These are phyloP conservation scores for Tinea semifulvella DNA, from an alignment of 2,888 invertebrate species.

Conservation along the genomic window DNA sequence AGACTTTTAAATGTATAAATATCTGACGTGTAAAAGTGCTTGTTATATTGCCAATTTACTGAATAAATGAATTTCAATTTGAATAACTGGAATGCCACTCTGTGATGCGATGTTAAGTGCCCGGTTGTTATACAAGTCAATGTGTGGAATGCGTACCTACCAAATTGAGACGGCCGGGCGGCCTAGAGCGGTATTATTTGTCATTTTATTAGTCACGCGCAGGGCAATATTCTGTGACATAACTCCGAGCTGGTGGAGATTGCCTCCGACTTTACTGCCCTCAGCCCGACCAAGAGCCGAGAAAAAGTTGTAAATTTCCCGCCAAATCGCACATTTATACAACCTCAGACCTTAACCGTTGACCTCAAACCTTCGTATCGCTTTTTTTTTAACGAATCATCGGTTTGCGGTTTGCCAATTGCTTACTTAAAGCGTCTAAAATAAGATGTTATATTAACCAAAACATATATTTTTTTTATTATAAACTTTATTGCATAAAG, in stretches of 20 bases:
- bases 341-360: conserved; percentile 31
- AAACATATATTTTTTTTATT: no score
- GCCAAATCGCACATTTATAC: conserved; percentile 58
- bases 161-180: conserved; percentile 32
- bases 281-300: conserved; percentile 37
- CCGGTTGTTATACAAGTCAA: no score
- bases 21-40: no score
- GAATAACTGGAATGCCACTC: no score
- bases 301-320: conserved; percentile 63
- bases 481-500: no score
- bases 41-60: no score
- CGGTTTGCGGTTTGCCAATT: background rate
- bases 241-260: conserved; percentile 46
- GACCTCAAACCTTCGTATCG: conserved; percentile 34
- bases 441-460: no score
- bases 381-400: background rate
- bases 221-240: conserved; percentile 57
- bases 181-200: conserved; percentile 46
- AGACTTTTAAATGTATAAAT: no score
- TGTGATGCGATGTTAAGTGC: no score
- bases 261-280: conserved; percentile 58
- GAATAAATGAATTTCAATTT: no score
- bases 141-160: conserved; percentile 22
- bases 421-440: no score
- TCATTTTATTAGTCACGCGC: conserved; percentile 60